Evolutionary conservation across 2,888 invertebrate genomes (phyloP), one percentile per base, ranked within the genome.

Genomic region (Balanococcus diminutus): DNA sequence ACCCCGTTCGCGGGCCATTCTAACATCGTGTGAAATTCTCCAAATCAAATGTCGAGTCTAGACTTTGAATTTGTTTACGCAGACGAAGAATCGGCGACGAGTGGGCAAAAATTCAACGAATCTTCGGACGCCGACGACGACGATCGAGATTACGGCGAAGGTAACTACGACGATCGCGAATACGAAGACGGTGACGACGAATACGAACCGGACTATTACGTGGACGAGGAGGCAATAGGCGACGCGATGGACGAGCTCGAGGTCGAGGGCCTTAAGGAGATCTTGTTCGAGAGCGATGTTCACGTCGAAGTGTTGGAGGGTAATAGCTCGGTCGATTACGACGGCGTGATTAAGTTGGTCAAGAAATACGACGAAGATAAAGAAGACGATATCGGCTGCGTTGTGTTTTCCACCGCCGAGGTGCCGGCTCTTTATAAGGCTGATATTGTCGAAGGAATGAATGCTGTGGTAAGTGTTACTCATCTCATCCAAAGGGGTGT

Each of bases 121-220:
- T 32, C 51, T 19, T 51, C 51, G 51, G 51, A 51, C 5, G 51
- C 22, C 6, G 46, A 72, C 4, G 39, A 25, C 14, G 72, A 84
- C 42, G 75, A 75, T 72, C 14, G 8, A 4, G 16, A 25, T 16
- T 46, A 51, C 82, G 51, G 56, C 22, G 39, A 84, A 39, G n/a
- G n/a, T n/a, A n/a, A n/a, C n/a, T 28, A 84, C 72, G 83, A 84
- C 42, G 83, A 83, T 75, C 31, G 32, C 61, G 83, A 67, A 36
- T 83, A 32, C 16, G 72, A 75, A 25, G 75, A 46, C 32, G 51
- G 19, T 14, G 83, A 28, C n/a, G 83, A 56, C 9, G 31, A 51
- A 25, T 31, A 84, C 25, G 84, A 28, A 4, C 22, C 67, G 9
- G 75, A 84, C 6, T 75, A 84, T 19, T 84, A 84, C 28, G 84